Evolutionary conservation across 2,797 vertebrate genomes (phyloP), one percentile per base, ranked within the genome.

Genomic region (Eulemur mongoz): DNA sequence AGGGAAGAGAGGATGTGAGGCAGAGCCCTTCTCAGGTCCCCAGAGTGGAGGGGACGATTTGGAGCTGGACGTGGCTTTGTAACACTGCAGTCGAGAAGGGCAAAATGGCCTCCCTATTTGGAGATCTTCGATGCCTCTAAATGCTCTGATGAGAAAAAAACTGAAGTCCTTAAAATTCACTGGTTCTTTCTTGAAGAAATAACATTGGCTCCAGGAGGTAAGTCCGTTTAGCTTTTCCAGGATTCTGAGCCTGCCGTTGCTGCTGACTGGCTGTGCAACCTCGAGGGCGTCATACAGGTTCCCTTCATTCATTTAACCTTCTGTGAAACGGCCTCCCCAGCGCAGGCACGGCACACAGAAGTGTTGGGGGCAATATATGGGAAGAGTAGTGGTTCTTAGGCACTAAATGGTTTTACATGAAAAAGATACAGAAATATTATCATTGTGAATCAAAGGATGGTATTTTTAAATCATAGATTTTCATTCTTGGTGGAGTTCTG

Each of bases 21-120:
- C 43, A 67, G 38, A n/a, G n/a, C 40, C 73, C 70, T 83, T 38
- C 75, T 97, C 69, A 92, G 82, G 87, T 95, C 89, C 95, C 14
- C 50, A 73, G 30, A 75, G 72, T 45, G 38, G 52, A 91, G 43
- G 23, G 40, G 38, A 35, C 6, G 0, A 38, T 61, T 40, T 94
- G 54, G 88, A 30, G 79, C 35, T 67, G 38, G 32, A 80, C 9
- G 4, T 6, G 25, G 27, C 91, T 97, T 69, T 93, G 30, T 32
- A 27, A 70, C 45, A 23, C 75, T 59, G 69, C 32, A 7, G 38
- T 7, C 45, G 17, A 78, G 93, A 94, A 1, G 1, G 27, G 43
- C 79, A 87, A 45, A 76, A 59, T 73, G 79, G 87, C 27, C 45
- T 63, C 86, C 80, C 89, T 91, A 18, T 82, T 63, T 96, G 61